These are phyloP conservation scores for Micrastur ruficollis DNA, from an alignment of 2,797 vertebrate species.

Conservation along the genomic window DNA sequence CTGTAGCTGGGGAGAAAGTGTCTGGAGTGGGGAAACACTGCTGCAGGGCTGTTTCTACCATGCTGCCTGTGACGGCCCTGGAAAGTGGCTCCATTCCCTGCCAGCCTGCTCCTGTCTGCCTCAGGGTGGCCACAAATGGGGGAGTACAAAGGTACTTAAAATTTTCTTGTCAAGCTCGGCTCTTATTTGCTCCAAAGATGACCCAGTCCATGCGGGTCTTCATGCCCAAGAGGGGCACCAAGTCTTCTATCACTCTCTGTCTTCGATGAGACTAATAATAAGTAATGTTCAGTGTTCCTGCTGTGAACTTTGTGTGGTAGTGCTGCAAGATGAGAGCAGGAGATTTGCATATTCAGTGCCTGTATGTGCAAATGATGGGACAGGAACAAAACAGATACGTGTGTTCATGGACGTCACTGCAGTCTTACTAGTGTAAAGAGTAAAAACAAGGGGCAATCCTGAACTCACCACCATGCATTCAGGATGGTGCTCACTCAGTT, in stretches of 20 bases:
- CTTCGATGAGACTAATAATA: neutral
- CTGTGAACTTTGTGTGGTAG: neutral
- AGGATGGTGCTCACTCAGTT: neutral
- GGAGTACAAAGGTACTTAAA: neutral
- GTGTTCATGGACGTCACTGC: neutral
- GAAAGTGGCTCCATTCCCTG: fast-evolving
- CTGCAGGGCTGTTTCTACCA: fast-evolving
- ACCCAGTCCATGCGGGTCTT: too few relatives aligned
- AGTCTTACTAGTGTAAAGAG: neutral
- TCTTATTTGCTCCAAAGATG: neutral
- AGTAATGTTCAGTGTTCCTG: neutral
- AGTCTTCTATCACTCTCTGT: fast-evolving
- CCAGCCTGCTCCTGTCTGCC: neutral
- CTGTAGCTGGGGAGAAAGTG: neutral
- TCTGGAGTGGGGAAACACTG: fast-evolving
- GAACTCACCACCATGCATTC: neutral
- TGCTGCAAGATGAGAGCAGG: neutral
- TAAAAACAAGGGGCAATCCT: neutral
- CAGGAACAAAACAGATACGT: fast-evolving
- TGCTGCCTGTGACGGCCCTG: fast-evolving
- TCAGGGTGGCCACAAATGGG: neutral
- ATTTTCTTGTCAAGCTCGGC: neutral
- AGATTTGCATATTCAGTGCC: neutral
- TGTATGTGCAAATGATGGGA: neutral
- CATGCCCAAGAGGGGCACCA: neutral